Evolutionary conservation across 1,140 invertebrate species (phyloP), one percentile per base, ranked within the genome.

Genomic region (Drosophila nebulosa): DNA sequence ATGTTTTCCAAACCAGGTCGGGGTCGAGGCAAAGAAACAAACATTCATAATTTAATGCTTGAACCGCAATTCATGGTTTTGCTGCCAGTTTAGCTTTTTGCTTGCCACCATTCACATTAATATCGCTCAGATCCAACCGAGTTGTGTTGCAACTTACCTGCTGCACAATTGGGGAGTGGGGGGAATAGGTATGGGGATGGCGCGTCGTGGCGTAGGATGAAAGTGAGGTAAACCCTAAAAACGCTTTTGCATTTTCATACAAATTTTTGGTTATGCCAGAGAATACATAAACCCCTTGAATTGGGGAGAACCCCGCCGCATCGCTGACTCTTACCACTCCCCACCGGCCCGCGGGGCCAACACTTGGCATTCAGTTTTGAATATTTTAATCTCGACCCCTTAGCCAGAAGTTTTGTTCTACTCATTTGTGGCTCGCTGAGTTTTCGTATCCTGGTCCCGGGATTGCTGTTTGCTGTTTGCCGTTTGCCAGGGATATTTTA

Each of bases 231-330:
- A 88, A 88, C 83, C 78, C 63, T 81, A 83, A 86, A 86, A 86
- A 79, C 83, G 78, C 83, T 86, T 86, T 86, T 88, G 79, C 84
- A 88, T 88, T 88, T 88, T 88, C 83, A 88, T 88, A 88, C 79
- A 88, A 88, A 88, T 88, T 78, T 83, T 76, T 79, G 75, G 78
- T 71, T 80, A 81, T 74, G 32, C 51, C 57, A 53, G 70, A 32
- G 66, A 73, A 73, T 59, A 73, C n/a, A n/a, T 39, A 52, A 35
- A 46, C 51, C 53, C 55, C 51, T 51, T 69, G 56, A 51, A 42
- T 30, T n/a, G 35, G n/a, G 9, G 14, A 52, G 42, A 52, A 50
- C 12, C n/a, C 55, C 14, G 32, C 12, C 32, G 4, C 42, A 24
- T 46, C 30, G 6, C 18, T 7, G 7, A 27, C 26, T 6, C 18